phyloP scores from a whole-genome alignment of 2,797 vertebrate species.

The Gymnocypris eckloni region DNA sequence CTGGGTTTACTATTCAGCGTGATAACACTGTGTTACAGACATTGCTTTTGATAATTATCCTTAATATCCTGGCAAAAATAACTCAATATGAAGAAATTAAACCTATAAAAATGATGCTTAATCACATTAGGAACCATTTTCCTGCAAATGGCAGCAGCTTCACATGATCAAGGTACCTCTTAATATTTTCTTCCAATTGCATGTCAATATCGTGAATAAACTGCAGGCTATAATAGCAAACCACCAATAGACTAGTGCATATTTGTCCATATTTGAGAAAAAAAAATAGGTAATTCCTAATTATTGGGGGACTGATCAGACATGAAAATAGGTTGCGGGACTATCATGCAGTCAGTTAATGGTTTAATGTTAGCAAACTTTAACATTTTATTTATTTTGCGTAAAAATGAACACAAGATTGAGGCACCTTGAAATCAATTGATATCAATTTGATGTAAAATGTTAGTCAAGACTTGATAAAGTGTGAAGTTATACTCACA shows the following conservation, averaged over 20 bases:
- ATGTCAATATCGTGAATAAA: background rate
- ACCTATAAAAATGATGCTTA: slow-evolving; percentile 62
- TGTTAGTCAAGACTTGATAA: no score
- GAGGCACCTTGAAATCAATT: no score
- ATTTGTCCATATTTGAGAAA: no score
- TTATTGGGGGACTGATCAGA: background rate
- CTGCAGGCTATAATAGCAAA: background rate
- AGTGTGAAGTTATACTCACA: no score
- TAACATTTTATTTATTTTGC: no score
- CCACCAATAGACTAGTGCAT: background rate
- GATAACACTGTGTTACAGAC: background rate
- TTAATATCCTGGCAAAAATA: background rate
- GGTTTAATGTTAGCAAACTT: no score
- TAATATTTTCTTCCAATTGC: background rate
- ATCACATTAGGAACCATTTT: slow-evolving; percentile 49
- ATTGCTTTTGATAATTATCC: slow-evolving; percentile 17
- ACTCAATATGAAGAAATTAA: slow-evolving; percentile 54
- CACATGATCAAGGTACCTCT: background rate
- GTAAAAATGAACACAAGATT: no score
- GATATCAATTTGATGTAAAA: no score
- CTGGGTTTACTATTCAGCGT: background rate
- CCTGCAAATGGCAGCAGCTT: slow-evolving; percentile 20
- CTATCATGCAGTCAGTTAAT: no score
- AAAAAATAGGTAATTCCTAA: background rate
- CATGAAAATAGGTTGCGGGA: no score